Evolutionary conservation across 2,888 invertebrate genomes (phyloP).

Genomic region (Chirona hameri): DNA sequence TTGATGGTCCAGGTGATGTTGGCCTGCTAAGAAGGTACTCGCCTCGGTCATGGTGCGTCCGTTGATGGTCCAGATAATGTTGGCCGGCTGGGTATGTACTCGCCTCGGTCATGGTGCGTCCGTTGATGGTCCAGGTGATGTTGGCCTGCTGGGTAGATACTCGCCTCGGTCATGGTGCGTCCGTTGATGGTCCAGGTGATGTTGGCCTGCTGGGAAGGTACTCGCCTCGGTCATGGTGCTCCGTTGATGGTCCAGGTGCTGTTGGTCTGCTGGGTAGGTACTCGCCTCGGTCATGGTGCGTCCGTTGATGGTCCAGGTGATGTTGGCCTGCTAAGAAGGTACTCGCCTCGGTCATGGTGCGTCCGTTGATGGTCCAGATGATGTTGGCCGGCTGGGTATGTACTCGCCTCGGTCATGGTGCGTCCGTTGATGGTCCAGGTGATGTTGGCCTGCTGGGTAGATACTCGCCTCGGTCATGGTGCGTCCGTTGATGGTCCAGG

Average conservation of each 20-base stretch:
- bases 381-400: conserved; percentile 29
- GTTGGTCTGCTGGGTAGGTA: conserved; percentile 25
- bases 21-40: background rate
- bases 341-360: background rate
- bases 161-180: background rate
- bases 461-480: background rate
- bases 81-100: conserved; percentile 27
- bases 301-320: conserved; percentile 31
- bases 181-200: conserved; percentile 32
- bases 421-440: conserved; percentile 30
- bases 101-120: background rate
- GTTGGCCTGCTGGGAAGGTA: conserved; percentile 25
- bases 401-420: background rate
- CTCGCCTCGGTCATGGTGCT: background rate
- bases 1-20: conserved; percentile 31
- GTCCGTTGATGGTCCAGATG: conserved; percentile 30
- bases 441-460: conserved; percentile 30
- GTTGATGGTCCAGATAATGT: conserved; percentile 30
- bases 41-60: background rate
- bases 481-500: conserved; percentile 29
- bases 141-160: conserved; percentile 26
- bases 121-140: conserved; percentile 32
- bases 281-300: background rate
- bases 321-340: background rate
- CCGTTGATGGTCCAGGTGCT: conserved; percentile 31